Conservation (phyloP, 2,113 vertebrate genomes). For the Vidua macroura region DNA sequence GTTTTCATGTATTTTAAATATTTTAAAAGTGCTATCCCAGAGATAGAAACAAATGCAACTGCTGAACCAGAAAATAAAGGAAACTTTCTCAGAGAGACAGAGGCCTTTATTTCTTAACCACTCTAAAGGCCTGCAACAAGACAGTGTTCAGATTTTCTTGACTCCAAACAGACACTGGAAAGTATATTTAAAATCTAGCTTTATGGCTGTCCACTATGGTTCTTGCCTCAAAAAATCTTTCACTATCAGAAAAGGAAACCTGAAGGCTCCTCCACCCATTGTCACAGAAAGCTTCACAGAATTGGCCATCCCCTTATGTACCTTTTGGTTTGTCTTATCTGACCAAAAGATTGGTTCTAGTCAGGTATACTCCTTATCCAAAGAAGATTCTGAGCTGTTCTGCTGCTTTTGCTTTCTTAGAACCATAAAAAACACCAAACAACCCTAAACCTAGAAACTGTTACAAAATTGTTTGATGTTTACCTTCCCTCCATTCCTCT, state of each 20-base stretch:
- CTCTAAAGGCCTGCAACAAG: background rate
- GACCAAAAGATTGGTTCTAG: background rate
- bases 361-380: background rate
- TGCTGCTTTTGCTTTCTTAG: background rate
- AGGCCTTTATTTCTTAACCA: background rate
- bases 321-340: background rate
- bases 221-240: background rate
- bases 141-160: background rate
- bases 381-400: background rate
- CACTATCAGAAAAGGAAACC: background rate
- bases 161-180: background rate
- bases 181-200: background rate
- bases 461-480: background rate
- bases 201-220: background rate
- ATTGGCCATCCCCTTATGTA: background rate
- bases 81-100: background rate
- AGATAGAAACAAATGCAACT: background rate
- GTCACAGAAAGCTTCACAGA: background rate
- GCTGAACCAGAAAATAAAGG: background rate
- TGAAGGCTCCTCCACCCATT: background rate
- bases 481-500: background rate
- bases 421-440: background rate
- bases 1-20: background rate
- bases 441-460: background rate
- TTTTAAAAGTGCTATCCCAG: background rate